Evolutionary conservation across 2,888 invertebrate species (phyloP).

Genomic region (Aleiodes testaceus): DNA sequence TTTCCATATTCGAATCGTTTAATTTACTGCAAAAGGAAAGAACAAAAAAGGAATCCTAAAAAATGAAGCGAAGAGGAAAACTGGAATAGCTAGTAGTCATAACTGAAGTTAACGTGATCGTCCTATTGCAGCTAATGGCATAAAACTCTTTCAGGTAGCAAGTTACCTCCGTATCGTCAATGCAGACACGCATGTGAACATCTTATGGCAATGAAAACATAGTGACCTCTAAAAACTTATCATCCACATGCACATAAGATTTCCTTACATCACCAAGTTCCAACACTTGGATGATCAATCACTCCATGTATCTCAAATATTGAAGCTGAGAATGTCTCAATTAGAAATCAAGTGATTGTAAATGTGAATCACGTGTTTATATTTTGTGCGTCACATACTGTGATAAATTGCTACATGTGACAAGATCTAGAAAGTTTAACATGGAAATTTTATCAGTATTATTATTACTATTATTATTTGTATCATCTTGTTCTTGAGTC

Average conservation of each 20-base stretch:
- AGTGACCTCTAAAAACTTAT: constrained; percentile 34
- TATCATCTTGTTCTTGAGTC: no score
- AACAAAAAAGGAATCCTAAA: constrained; percentile 8
- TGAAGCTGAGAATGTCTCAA: constrained; percentile 23
- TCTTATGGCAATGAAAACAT: not conserved
- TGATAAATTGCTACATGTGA: constrained; percentile 31
- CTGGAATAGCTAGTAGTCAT: constrained; percentile 57
- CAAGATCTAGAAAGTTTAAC: constrained; percentile 36
- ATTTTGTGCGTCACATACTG: constrained; percentile 19
- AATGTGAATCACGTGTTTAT: not conserved
- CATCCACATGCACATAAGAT: constrained; percentile 38
- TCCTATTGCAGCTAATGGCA: constrained; percentile 49
- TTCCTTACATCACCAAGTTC: constrained; percentile 5
- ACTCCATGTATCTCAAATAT: constrained; percentile 17
- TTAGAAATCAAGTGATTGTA: constrained; percentile 26
- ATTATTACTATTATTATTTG: constrained; percentile 1
- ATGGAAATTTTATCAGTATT: constrained; percentile 13
- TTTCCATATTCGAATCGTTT: not conserved
- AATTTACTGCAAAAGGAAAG: not conserved
- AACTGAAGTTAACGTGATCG: constrained; percentile 54
- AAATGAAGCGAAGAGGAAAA: constrained; percentile 44
- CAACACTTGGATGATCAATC: constrained; percentile 4
- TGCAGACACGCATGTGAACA: not conserved
- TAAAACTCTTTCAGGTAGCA: not conserved
- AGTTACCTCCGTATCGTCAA: not conserved